Percentiles rank a stretch among this genome's conserved stretches.
phyloP scores from a whole-genome alignment of 2,888 invertebrate species.

The Eumerus sabulonum region DNA sequence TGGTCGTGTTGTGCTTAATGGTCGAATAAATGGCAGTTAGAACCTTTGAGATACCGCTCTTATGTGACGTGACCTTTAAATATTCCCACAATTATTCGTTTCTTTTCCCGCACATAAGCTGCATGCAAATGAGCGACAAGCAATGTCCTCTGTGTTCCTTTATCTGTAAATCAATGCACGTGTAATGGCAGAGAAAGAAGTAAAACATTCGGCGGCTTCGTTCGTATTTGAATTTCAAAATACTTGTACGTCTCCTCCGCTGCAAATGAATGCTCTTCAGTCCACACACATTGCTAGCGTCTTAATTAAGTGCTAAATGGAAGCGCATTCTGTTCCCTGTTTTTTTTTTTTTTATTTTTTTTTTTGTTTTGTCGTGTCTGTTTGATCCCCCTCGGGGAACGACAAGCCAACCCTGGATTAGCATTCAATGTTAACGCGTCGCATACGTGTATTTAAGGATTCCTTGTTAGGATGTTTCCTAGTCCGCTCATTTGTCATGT shows the following conservation, averaged over 20 bases:
- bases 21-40: too few relatives aligned
- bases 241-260: slow-evolving; percentile 2
- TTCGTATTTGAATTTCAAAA: slow-evolving; percentile 39
- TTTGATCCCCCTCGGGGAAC: slow-evolving; percentile 14
- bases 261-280: slow-evolving; percentile 23
- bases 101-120: too few relatives aligned
- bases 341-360: slow-evolving; percentile 7
- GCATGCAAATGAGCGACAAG: too few relatives aligned
- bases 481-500: slow-evolving; percentile 52
- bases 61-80: too few relatives aligned
- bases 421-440: slow-evolving; percentile 43
- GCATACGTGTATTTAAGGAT: slow-evolving; percentile 32
- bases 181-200: neutral
- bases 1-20: too few relatives aligned
- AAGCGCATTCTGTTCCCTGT: slow-evolving; percentile 10
- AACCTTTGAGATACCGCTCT: too few relatives aligned
- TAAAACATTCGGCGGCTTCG: neutral
- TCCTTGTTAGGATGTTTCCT: slow-evolving; percentile 35
- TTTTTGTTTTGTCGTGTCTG: too few relatives aligned
- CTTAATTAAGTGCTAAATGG: slow-evolving; percentile 62
- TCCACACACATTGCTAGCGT: slow-evolving; percentile 38
- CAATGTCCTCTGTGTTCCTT: neutral
- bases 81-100: too few relatives aligned
- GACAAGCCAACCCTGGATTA: slow-evolving; percentile 44
- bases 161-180: slow-evolving; percentile 37